Evolutionary conservation across 2,888 invertebrate genomes (phyloP).

Genomic region (Opisthograptis luteolata): DNA sequence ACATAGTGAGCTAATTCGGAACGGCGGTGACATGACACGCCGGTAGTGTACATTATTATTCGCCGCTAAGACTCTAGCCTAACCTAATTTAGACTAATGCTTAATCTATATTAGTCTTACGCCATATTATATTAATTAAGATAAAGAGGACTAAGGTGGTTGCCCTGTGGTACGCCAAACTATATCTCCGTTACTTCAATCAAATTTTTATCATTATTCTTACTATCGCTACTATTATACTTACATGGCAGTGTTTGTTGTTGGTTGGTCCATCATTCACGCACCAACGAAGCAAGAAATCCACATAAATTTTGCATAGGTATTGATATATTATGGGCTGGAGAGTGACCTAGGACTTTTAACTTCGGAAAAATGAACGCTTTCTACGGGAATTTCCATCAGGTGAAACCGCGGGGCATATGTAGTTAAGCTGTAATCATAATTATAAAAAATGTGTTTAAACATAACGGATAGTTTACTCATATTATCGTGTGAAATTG

Average conservation of each 20-base stretch:
- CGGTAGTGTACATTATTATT: constrained; percentile 60
- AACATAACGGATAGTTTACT: constrained; percentile 45
- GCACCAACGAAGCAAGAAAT: no score
- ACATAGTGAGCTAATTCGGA: constrained; percentile 75
- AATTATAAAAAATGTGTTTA: constrained; percentile 35
- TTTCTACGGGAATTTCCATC: no score
- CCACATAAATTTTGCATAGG: no score
- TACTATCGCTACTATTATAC: no score
- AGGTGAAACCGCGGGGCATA: no score
- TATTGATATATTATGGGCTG: no score
- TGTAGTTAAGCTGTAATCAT: no score
- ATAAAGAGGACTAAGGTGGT: constrained; percentile 24
- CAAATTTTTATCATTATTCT: constrained; percentile 12
- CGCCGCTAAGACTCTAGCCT: constrained; percentile 52
- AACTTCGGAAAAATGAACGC: no score
- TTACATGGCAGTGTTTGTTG: no score
- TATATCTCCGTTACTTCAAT: constrained; percentile 32
- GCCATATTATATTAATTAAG: constrained; percentile 11
- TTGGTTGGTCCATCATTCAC: no score
- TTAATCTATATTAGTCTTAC: constrained; percentile 36
- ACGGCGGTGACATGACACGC: constrained; percentile 46
- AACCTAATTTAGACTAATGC: constrained; percentile 48
- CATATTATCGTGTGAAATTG: constrained; percentile 50
- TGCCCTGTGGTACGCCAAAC: constrained; percentile 37
- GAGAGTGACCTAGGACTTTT: no score